A percentile compares a stretch with the other conserved stretches of the same genome.
phyloP scores from a whole-genome alignment of 2,888 invertebrate species.

The Drosophila neoperkinsi region DNA sequence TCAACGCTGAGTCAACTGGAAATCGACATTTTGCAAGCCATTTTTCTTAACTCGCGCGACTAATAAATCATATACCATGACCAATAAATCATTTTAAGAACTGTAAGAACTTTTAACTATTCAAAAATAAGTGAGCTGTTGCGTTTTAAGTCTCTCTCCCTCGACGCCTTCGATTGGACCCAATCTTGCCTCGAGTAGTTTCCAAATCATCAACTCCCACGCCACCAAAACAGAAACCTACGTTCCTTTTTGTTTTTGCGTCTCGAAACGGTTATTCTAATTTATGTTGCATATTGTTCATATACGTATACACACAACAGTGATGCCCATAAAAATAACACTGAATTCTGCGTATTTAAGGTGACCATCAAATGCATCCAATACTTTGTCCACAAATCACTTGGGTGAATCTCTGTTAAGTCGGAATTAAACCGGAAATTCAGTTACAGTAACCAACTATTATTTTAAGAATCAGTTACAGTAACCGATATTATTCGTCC shows the following conservation, averaged over 20 bases:
- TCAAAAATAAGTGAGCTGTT: slow-evolving; percentile 34
- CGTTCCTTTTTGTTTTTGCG: slow-evolving; percentile 39
- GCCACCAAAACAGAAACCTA: slow-evolving; percentile 24
- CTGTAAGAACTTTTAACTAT: slow-evolving; percentile 50
- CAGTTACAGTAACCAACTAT: background rate
- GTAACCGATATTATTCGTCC: background rate
- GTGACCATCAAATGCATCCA: background rate
- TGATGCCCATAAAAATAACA: background rate
- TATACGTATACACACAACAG: slow-evolving; percentile 9
- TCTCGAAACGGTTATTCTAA: slow-evolving; percentile 66
- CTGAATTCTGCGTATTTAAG: background rate
- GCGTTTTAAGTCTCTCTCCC: slow-evolving; percentile 29
- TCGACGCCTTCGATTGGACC: slow-evolving; percentile 53
- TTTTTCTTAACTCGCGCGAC: background rate
- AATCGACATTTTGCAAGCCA: slow-evolving; percentile 12
- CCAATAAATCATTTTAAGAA: slow-evolving; percentile 62
- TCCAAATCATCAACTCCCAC: slow-evolving; percentile 63
- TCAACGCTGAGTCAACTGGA: slow-evolving; percentile 7
- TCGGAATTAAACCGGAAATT: background rate
- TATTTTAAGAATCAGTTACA: background rate
- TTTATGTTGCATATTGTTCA: slow-evolving; percentile 72
- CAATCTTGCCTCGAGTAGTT: slow-evolving; percentile 47
- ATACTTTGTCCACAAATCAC: background rate
- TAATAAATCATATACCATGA: slow-evolving; percentile 43
- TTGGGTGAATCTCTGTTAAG: background rate